Evolutionary conservation across 1,140 invertebrate genomes (phyloP).

Genomic region (Trinorchestia longiramus): DNA sequence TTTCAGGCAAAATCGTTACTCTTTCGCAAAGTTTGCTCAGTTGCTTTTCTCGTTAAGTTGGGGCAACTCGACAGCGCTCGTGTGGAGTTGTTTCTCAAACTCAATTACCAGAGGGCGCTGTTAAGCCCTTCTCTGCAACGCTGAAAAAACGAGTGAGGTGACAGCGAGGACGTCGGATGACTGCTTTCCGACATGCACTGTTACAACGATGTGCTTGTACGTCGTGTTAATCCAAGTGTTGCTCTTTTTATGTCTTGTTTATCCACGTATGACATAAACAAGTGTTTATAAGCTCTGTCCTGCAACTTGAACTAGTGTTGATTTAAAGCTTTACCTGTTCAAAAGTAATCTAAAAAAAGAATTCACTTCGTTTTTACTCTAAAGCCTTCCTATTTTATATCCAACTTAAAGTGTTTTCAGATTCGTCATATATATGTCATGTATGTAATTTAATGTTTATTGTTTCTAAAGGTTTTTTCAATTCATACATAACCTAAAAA

Average conservation of each 20-base stretch:
- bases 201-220: neutral
- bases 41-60: constrained; percentile 42
- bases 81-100: constrained; percentile 38
- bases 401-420: too few species aligned
- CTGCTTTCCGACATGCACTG: neutral
- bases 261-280: neutral
- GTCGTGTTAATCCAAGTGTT: neutral
- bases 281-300: neutral
- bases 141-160: neutral
- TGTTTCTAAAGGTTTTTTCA: too few species aligned
- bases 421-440: too few species aligned
- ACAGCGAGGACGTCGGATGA: neutral
- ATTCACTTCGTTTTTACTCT: too few species aligned
- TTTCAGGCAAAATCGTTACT: constrained; percentile 35
- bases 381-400: too few species aligned
- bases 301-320: neutral
- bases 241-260: neutral
- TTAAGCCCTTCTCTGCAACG: neutral
- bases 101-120: constrained; percentile 36
- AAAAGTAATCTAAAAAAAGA: too few species aligned
- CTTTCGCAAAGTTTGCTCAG: constrained; percentile 24
- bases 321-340: too few species aligned
- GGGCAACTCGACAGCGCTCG: constrained; percentile 43
- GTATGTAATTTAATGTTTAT: too few species aligned
- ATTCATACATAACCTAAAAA: too few species aligned